phyloP scores from a whole-genome alignment of 2,888 invertebrate species.

The Lasioglossum lativentre region DNA sequence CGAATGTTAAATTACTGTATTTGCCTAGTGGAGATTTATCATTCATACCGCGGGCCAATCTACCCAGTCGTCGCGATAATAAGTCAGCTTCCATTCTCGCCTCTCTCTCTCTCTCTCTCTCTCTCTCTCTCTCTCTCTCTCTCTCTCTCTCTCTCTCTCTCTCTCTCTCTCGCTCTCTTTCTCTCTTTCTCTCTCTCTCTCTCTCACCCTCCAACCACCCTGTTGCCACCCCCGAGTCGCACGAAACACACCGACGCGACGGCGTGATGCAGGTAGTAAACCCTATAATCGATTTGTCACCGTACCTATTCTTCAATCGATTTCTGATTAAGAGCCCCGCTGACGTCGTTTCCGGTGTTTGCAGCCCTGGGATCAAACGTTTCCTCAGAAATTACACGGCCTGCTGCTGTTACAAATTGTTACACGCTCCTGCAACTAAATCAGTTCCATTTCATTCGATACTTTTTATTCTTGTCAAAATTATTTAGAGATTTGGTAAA shows the following conservation, averaged over 20 bases:
- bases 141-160: background rate
- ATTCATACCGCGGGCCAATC: conserved; percentile 80
- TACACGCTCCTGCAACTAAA: background rate
- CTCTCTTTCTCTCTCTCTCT: too few relatives aligned
- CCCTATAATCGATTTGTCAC: conserved; percentile 63
- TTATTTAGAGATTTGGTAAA: too few relatives aligned
- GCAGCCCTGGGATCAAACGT: background rate
- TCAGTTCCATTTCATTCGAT: background rate
- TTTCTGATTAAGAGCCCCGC: conserved; percentile 30
- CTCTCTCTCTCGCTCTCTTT: conserved; percentile 58
- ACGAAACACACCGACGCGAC: conserved; percentile 56
- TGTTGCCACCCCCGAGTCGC: conserved; percentile 1
- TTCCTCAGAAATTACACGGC: background rate
- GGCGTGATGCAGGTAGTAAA: conserved; percentile 54
- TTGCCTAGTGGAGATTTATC: conserved; percentile 82
- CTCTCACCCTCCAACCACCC: background rate
- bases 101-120: background rate
- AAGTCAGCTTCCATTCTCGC: conserved; percentile 72
- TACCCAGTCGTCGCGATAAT: conserved; percentile 75
- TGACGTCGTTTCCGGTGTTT: background rate
- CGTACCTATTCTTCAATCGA: conserved; percentile 57
- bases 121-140: background rate
- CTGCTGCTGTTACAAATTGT: background rate
- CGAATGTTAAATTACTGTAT: conserved; percentile 82
- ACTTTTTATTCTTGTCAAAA: too few relatives aligned